These are phyloP conservation scores for Pseudotriccus pelzelni DNA, from an alignment of 2,797 vertebrate species.

Conservation along the genomic window DNA sequence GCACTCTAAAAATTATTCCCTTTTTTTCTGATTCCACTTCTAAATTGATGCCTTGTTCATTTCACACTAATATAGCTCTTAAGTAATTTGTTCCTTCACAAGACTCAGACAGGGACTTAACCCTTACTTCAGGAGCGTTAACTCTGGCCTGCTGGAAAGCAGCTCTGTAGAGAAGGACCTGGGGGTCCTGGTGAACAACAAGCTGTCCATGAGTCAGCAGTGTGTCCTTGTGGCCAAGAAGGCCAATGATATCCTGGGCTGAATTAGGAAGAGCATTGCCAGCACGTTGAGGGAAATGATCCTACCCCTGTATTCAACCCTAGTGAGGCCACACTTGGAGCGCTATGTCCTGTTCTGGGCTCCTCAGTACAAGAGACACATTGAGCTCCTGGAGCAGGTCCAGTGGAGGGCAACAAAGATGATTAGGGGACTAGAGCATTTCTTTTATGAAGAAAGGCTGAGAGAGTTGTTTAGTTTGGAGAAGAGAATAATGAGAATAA, in stretches of 20 bases:
- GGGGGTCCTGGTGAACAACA: background rate
- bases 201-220: background rate
- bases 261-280: background rate
- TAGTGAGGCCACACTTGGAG: background rate
- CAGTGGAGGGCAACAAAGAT: background rate
- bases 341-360: background rate
- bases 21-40: background rate
- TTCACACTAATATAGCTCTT: background rate
- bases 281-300: background rate
- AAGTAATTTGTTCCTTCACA: background rate
- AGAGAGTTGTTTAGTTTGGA: background rate
- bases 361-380: background rate
- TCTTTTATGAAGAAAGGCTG: background rate
- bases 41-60: background rate
- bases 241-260: rapidly evolving
- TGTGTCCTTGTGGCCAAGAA: background rate
- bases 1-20: background rate
- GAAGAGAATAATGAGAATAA: background rate
- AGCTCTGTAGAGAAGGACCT: background rate
- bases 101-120: background rate
- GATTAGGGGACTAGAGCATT: background rate
- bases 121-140: background rate
- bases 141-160: background rate
- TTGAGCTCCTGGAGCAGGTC: background rate
- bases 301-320: rapidly evolving